Evolutionary conservation across 2,113 vertebrate genomes (phyloP).

Genomic region (Silurus asotus): DNA sequence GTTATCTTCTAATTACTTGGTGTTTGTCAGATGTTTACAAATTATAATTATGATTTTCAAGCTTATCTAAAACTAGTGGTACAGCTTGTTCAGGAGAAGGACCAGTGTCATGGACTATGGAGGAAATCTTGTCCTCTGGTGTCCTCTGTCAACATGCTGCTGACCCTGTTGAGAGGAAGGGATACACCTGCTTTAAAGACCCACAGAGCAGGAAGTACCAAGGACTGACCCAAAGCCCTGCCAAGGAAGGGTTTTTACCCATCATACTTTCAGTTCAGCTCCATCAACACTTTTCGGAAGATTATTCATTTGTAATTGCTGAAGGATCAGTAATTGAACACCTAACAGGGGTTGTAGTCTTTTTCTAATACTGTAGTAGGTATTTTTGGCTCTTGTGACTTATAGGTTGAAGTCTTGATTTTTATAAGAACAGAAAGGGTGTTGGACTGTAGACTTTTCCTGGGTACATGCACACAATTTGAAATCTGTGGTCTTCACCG

Average conservation of each 20-base stretch:
- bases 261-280: neutral
- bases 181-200: slow-evolving; percentile 51
- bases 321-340: neutral
- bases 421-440: slow-evolving; percentile 14
- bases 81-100: neutral
- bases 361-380: neutral
- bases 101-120: slow-evolving; percentile 6
- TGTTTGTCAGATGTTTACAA: slow-evolving; percentile 24
- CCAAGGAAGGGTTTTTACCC: neutral
- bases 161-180: slow-evolving; percentile 34
- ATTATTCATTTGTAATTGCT: neutral
- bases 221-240: slow-evolving; percentile 14
- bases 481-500: neutral
- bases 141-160: slow-evolving; percentile 34
- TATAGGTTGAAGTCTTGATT: neutral
- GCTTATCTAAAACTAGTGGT: neutral
- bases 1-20: slow-evolving; percentile 20
- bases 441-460: slow-evolving; percentile 24
- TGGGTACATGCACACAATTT: neutral
- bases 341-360: neutral
- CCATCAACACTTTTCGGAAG: neutral
- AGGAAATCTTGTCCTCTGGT: slow-evolving; percentile 23
- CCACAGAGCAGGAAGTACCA: slow-evolving; percentile 44
- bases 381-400: neutral
- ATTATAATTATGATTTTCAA: neutral